A percentile compares a stretch with the other conserved stretches of the same genome.
phyloP scores from a whole-genome alignment of 2,797 vertebrate genomes.

The Sebastes wilsoni region DNA sequence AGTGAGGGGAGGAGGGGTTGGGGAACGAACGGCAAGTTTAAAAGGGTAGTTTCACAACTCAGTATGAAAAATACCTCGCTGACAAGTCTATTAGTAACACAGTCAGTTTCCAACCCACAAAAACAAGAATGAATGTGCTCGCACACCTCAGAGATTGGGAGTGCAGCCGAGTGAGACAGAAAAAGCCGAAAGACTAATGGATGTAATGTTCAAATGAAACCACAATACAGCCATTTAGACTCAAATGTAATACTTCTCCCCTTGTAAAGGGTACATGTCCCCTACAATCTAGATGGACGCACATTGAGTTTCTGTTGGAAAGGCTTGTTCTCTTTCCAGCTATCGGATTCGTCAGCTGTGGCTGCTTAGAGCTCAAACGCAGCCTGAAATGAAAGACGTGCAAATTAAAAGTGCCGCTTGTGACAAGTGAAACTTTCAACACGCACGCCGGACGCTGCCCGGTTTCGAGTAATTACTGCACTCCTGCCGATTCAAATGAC shows the following conservation, averaged over 20 bases:
- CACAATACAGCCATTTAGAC: constrained; percentile 15
- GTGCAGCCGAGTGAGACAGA: constrained; percentile 8
- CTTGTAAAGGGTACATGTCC: not conserved
- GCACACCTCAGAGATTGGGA: constrained; percentile 7
- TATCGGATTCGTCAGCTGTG: not conserved
- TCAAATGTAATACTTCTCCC: constrained; percentile 6
- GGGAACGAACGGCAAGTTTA: constrained; percentile 1
- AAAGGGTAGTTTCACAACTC: constrained; percentile 7
- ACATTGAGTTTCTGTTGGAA: not conserved
- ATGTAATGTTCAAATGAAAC: constrained; percentile 20
- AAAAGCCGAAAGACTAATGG: constrained; percentile 26
- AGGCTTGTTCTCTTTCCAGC: not conserved
- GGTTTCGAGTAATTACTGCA: constrained; percentile 44
- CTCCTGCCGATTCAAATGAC: constrained; percentile 51
- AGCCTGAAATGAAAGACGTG: constrained; percentile 35
- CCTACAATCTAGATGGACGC: constrained; percentile 1
- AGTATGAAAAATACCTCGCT: constrained; percentile 14
- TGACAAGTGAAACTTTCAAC: constrained; percentile 49
- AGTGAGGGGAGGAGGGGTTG: not conserved
- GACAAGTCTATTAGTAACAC: constrained; percentile 50
- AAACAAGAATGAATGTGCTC: constrained; percentile 38
- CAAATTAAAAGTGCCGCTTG: constrained; percentile 25
- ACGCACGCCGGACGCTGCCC: constrained; percentile 13
- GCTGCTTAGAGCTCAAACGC: constrained; percentile 13
- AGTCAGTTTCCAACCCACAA: constrained; percentile 1